Base-by-base conservation (phyloP, 2,113 vertebrate genomes). In the Vimba vimba region DNA sequence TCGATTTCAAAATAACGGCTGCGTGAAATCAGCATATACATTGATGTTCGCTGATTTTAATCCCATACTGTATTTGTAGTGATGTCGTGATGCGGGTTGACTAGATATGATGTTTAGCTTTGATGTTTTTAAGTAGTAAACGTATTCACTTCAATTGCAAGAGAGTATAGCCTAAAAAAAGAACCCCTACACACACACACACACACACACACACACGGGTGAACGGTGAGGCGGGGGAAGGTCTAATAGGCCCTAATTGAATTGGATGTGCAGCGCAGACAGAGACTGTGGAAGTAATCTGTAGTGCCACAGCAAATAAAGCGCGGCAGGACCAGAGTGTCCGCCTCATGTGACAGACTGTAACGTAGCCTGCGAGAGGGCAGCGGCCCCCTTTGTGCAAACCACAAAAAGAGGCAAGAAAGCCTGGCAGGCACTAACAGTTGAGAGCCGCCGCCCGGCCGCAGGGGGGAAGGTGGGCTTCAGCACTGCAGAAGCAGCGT, bases 161-260 rank as follows among this genome's bases (percentile, higher is more conserved):
- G n/a, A n/a, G n/a, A n/a, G n/a, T n/a, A n/a, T n/a, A n/a, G n/a
- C n/a, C n/a, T n/a, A n/a, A n/a, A n/a, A n/a, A n/a, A n/a, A n/a
- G n/a, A n/a, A n/a, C n/a, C n/a, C n/a, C n/a, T n/a, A n/a, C n/a
- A n/a, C n/a, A n/a, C n/a, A n/a, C n/a, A n/a, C n/a, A n/a, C n/a
- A n/a, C n/a, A n/a, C n/a, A n/a, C n/a, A n/a, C n/a, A n/a, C n/a
- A n/a, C n/a, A n/a, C n/a, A n/a, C n/a, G 17, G 79, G 47, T 59
- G 66, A 23, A 36, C 11, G 60, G 71, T 78, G 68, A 80, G 83
- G 84, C 82, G 50, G 83, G 90, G 93, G 89, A 91, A 93, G 92
- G 90, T 94, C 94, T 95, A 95, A 95, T 95, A 94, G 92, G 89
- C 90, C 93, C 91, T 95, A 95, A 95, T 95, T 95, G 94, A 95